Evolutionary conservation across 2,888 invertebrate species (phyloP), one percentile per base, ranked within the genome.

Genomic region (Athalia rosae): DNA sequence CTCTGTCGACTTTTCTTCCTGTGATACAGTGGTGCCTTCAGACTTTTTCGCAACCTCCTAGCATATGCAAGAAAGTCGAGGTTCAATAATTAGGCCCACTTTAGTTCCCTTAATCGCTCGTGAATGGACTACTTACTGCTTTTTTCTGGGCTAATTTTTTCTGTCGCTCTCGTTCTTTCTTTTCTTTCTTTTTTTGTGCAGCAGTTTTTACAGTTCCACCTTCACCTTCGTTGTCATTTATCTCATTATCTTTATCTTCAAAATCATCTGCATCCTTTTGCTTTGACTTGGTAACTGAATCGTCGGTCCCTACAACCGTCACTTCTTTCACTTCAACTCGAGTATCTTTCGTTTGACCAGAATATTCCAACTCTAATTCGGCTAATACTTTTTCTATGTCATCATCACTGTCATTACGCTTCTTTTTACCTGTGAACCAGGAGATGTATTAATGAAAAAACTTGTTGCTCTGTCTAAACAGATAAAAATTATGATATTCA

Each of bases 131-230:
- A 81, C 84, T 79, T 83, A 89, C 89, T 43, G 83, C 91, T 84
- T 93, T 93, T 85, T 94, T 94, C 58, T 94, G 93, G 78, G 94
- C 94, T 83, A 92, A 90, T 83, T 95, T 94, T 86, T 96, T 96
- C 83, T 94, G 93, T 83, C 94, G 94, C 85, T 95, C 95, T 13
- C 95, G 92, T 89, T 96, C 96, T 84, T 96, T 96, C 85, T 97
- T 97, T 84, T 97, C 97, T 85, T 96, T 96, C 86, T 96, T 97
- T 90, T 97, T 97, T 87, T 97, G 96, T 2, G 96, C 96, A 4
- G 96, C 95, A 11, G 95, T 93, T 90, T 96, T 96, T 11, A 95
- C 92, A 0, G 94, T 94, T 53, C 91, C 86, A 15, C 91, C 89
- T 79, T 93, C 93, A 81, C 92, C 92, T 79, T 92, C 92, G 81